Evolutionary conservation across 64 coral and sea anemone genomes (phyloP), one percentile per base, ranked within the genome.

Genomic region (Exaiptasia diaphana): DNA sequence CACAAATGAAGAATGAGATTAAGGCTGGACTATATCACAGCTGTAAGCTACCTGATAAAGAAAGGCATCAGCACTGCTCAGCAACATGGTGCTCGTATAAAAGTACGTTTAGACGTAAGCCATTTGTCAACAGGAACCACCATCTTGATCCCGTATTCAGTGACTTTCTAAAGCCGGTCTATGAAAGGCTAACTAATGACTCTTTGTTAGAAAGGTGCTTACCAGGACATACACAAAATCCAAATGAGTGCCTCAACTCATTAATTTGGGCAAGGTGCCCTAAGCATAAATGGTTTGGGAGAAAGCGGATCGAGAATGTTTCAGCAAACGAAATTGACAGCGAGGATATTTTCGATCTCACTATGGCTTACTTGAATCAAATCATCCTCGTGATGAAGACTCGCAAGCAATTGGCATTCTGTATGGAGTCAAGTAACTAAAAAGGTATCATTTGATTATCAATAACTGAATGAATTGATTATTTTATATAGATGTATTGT

Each of bases 81-180:
- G 35, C 71, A 25, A 68, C 75, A 8, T 78, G 74, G 85, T 88
- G 85, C 45, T 20, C 43, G 64, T 88, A 72, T 79, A 68, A 79
- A 59, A 89, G 61, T 48, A 65, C 35, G 25, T 38, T 80, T 33
- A 52, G 31, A 63, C 77, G 28, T 76, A 64, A 86, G 25, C n/a
- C n/a, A n/a, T n/a, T n/a, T n/a, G n/a, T n/a, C n/a, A 50, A 77
- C 55, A 77, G 77, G 83, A 33, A 52, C 8, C 55, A 86, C 35
- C 70, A 76, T 61, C 36, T 86, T 69, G 83, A 86, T 64, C 38
- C 70, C 3, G 29, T 86, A 38, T 86, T 86, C 25, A 20, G 49
- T 3, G 41, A 53, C 21, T 50, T 20, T 3, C 41, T 77, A 30
- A n/a, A 59, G 37, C 32, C 35, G 17, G 31, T 87, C 14, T 78